Evolutionary conservation across 2,797 vertebrate species (phyloP).

Genomic region (Bryconaethiops microstoma): DNA sequence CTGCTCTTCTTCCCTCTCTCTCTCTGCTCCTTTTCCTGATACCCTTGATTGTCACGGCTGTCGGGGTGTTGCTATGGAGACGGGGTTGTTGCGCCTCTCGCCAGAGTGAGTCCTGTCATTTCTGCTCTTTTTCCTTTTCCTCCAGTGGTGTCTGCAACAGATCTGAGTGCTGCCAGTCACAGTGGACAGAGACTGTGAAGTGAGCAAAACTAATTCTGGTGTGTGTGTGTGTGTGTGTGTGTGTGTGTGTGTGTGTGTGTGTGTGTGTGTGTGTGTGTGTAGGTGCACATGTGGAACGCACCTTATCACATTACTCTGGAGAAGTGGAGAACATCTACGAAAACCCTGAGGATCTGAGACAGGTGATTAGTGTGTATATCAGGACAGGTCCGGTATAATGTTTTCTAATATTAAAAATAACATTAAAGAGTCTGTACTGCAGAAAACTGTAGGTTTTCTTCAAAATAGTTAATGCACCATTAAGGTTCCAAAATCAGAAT

Average conservation of each 20-base stretch:
- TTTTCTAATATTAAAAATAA: neutral
- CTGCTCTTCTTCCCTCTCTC: constrained; percentile 65
- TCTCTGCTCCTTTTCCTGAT: constrained; percentile 78
- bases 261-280: constrained; percentile 36
- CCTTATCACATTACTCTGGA: constrained; percentile 71
- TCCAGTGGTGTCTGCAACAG: constrained; percentile 65
- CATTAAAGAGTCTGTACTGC: neutral
- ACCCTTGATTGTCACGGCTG: constrained; percentile 73
- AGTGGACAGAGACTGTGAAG: constrained; percentile 24
- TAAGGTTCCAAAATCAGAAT: no score
- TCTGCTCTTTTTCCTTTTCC: constrained; percentile 61
- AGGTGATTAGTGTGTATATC: constrained; percentile 68
- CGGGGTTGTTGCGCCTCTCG: constrained; percentile 72
- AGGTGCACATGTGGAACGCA: constrained; percentile 73
- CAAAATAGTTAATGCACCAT: no score
- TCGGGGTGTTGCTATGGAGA: constrained; percentile 83
- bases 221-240: constrained; percentile 37
- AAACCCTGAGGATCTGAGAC: constrained; percentile 77
- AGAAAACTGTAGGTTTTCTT: no score
- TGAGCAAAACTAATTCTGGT: constrained; percentile 21
- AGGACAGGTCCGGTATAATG: neutral
- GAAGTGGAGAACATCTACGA: constrained; percentile 82
- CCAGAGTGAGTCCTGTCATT: constrained; percentile 69
- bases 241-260: constrained; percentile 27
- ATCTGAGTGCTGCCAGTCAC: constrained; percentile 59